phyloP scores from a whole-genome alignment of 2,888 invertebrate species.

The Schrankia costaestrigalis region DNA sequence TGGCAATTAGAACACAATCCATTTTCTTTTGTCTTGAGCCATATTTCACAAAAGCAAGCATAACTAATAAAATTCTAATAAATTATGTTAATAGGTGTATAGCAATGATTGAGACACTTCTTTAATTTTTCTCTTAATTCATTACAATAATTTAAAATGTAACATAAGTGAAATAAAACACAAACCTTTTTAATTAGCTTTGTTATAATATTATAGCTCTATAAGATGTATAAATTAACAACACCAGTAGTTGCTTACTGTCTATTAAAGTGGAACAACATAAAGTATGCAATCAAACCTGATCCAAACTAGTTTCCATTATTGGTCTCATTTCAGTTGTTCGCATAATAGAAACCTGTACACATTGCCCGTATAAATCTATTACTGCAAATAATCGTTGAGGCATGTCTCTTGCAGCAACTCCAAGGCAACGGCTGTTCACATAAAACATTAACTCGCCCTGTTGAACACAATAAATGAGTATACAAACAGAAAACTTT shows the following conservation, averaged over 20 bases:
- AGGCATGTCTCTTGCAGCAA: constrained; percentile 91
- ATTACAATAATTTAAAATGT: no score
- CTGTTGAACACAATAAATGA: constrained; percentile 55
- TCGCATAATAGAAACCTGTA: constrained; percentile 86
- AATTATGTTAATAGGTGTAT: no score
- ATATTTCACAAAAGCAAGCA: neutral
- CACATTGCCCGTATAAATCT: constrained; percentile 96
- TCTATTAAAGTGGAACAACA: neutral
- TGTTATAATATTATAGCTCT: no score
- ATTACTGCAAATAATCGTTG: constrained; percentile 93
- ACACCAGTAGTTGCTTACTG: no score
- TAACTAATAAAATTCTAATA: neutral
- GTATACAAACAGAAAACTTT: neutral
- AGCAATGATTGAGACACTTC: no score
- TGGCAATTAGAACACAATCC: no score
- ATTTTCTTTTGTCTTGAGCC: no score
- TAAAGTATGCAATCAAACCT: constrained; percentile 37
- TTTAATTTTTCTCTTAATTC: no score
- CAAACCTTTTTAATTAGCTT: no score
- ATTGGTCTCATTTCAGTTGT: constrained; percentile 47
- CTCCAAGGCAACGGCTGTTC: constrained; percentile 93
- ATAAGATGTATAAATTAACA: no score
- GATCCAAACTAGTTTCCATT: constrained; percentile 52
- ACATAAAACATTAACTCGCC: constrained; percentile 93
- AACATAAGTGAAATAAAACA: no score